These are phyloP conservation scores for Metopolophium dirhodum DNA, from an alignment of 1,140 invertebrate species.

Conservation along the genomic window DNA sequence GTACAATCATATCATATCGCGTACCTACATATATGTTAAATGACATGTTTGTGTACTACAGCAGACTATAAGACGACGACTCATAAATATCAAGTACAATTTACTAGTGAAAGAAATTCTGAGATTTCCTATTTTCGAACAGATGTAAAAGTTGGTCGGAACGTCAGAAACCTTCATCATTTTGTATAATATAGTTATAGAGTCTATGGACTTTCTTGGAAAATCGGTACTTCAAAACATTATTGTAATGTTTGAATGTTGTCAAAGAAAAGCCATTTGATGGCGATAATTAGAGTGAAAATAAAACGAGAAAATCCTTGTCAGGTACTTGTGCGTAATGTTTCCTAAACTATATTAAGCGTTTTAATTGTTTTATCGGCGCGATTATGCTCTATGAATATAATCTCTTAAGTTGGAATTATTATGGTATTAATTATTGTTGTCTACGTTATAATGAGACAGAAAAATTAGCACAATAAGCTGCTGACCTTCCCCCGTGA, in stretches of 20 bases:
- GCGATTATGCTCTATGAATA: background rate
- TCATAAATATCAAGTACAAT: background rate
- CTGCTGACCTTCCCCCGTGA: background rate
- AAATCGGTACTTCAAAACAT: background rate
- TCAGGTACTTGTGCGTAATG: background rate
- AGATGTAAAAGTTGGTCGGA: background rate
- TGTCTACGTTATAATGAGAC: background rate
- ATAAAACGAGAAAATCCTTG: background rate
- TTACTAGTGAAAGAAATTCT: background rate
- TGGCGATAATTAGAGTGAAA: background rate
- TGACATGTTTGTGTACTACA: background rate
- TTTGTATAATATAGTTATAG: background rate
- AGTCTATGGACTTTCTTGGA: background rate
- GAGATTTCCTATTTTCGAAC: background rate
- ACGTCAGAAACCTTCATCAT: background rate
- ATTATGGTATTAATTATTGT: slow-evolving; percentile 11
- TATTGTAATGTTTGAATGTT: background rate
- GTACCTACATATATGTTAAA: background rate
- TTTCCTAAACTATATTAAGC: background rate
- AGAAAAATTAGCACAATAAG: background rate
- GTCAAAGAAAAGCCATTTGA: background rate
- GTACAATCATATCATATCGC: slow-evolving; percentile 7
- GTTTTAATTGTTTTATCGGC: background rate
- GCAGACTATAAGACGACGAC: background rate
- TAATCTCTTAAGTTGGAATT: background rate